Conservation (phyloP, 2,888 invertebrate genomes). For the Calliopum simillimum region DNA sequence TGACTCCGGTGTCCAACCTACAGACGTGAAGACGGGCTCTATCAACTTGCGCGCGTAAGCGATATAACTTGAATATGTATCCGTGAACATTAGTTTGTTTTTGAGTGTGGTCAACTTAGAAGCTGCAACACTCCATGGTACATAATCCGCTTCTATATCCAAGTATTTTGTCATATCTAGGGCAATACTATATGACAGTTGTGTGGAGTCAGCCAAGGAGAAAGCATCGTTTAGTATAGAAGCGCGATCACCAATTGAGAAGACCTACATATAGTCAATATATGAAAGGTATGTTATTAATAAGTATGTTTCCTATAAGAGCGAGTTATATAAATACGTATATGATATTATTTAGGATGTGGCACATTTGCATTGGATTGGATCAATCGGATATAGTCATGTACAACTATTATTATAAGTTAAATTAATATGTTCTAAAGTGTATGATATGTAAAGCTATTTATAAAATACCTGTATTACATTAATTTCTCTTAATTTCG, state of each 20-base stretch:
- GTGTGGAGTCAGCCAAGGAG: conserved; percentile 80
- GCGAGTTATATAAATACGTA: too few species aligned
- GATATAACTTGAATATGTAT: conserved; percentile 71
- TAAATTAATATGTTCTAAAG: too few species aligned
- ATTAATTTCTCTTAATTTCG: too few species aligned
- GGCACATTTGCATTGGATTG: too few species aligned
- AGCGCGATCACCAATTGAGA: conserved; percentile 79
- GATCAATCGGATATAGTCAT: too few species aligned
- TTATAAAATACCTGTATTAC: too few species aligned
- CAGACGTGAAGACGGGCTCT: conserved; percentile 71
- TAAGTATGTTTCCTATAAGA: too few species aligned
- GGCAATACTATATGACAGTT: conserved; percentile 76
- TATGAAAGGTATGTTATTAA: too few species aligned
- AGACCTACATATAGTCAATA: too few species aligned
- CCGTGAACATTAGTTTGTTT: conserved; percentile 70
- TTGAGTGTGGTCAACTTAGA: conserved; percentile 70
- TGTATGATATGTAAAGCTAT: too few species aligned
- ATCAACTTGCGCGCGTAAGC: conserved; percentile 74
- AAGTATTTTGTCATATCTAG: conserved; percentile 80
- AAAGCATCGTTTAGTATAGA: conserved; percentile 87
- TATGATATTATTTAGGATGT: too few species aligned
- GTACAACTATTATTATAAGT: too few species aligned
- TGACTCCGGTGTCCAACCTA: conserved; percentile 71
- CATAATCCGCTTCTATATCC: conserved; percentile 74
- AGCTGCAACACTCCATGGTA: conserved; percentile 82